phyloP scores from a whole-genome alignment of 2,888 invertebrate genomes.

The Megastigmus dorsalis region DNA sequence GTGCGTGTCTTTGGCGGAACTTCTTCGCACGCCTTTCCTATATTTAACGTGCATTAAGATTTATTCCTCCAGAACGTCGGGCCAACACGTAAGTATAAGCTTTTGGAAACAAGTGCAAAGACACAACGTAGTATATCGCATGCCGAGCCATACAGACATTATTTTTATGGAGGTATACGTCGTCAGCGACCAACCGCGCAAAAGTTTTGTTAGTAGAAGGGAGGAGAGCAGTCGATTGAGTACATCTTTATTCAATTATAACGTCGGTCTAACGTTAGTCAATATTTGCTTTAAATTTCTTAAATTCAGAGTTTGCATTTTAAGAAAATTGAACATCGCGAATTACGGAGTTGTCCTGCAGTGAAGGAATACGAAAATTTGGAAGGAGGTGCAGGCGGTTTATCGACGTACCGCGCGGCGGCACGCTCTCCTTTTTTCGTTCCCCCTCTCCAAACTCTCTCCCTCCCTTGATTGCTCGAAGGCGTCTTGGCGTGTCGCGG shows the following conservation, averaged over 20 bases:
- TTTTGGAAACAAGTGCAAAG: background rate
- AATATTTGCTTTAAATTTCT: background rate
- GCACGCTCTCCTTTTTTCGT: slow-evolving; percentile 19
- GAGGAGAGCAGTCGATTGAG: no score
- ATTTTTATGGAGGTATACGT: background rate
- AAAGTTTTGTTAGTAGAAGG: background rate
- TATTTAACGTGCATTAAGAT: slow-evolving; percentile 38
- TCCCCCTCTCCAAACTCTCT: background rate
- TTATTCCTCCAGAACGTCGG: slow-evolving; percentile 50
- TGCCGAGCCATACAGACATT: background rate
- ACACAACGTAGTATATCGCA: no score
- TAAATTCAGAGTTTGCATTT: background rate
- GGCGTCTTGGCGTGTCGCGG: background rate
- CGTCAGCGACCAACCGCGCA: background rate
- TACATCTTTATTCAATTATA: no score
- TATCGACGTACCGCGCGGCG: slow-evolving; percentile 32
- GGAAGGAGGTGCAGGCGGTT: slow-evolving; percentile 4
- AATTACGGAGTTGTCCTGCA: no score
- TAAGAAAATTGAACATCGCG: no score
- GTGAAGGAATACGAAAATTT: no score
- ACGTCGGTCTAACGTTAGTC: background rate
- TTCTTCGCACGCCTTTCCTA: slow-evolving; percentile 49
- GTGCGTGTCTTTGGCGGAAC: slow-evolving; percentile 40
- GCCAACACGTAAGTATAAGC: slow-evolving; percentile 55
- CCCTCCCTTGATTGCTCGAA: slow-evolving; percentile 40